These are phyloP conservation scores for Aleiodes testaceus DNA, from an alignment of 2,888 invertebrate genomes.

Conservation along the genomic window DNA sequence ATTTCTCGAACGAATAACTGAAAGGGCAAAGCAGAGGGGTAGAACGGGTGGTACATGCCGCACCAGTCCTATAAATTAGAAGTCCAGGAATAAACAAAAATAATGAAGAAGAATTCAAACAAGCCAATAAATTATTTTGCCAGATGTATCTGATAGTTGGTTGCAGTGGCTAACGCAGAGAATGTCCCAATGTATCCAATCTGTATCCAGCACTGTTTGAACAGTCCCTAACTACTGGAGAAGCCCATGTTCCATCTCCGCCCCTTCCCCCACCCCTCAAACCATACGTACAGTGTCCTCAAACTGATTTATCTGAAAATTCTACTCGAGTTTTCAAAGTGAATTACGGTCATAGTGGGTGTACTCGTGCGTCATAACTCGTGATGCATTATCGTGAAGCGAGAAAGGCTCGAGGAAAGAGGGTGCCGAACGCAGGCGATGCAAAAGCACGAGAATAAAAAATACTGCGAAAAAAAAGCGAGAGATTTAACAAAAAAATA, in stretches of 20 bases:
- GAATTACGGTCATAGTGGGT: constrained; percentile 51
- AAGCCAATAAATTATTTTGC: neutral
- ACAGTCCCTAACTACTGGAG: constrained; percentile 6
- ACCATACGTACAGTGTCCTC: constrained; percentile 15
- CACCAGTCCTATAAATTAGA: no score
- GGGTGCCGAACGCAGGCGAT: neutral
- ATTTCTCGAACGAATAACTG: no score
- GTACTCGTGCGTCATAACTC: constrained; percentile 43
- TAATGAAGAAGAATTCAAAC: no score
- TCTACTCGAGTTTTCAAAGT: constrained; percentile 54
- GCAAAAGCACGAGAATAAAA: neutral
- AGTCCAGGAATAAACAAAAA: no score
- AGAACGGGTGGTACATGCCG: no score
- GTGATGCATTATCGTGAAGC: constrained; percentile 46
- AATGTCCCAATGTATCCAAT: neutral
- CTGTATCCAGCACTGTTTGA: no score
- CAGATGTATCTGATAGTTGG: constrained; percentile 19
- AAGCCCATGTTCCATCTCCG: constrained; percentile 3
- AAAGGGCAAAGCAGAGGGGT: no score
- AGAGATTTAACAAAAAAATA: constrained; percentile 24
- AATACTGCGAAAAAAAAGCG: constrained; percentile 12
- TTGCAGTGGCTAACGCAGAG: constrained; percentile 2
- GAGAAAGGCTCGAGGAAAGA: constrained; percentile 15
- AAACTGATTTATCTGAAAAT: constrained; percentile 58
- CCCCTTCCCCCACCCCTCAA: neutral